Base-by-base conservation (phyloP, 2,888 invertebrate genomes). In the Epiperipatus broadwayi region DNA sequence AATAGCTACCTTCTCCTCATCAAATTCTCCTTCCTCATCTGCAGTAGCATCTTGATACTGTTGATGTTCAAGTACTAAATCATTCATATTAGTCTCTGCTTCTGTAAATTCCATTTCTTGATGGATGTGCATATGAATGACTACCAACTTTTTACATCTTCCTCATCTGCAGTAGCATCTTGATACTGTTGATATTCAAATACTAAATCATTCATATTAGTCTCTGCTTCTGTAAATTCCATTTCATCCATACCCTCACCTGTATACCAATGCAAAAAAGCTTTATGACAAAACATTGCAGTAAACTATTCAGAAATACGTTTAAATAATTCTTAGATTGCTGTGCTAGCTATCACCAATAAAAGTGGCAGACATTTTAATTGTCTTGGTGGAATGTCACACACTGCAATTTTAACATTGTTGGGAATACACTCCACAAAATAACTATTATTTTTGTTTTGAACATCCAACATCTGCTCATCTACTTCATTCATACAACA, bases 101-200 rank as follows among this genome's bases (percentile, higher is more conserved):
- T 64, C 64, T 21, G 62, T 63, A 54, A 63, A 63, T 48, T 63
- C 63, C 61, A 63, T 64, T n/a, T n/a, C n/a, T n/a, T n/a, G n/a
- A n/a, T n/a, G n/a, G n/a, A n/a, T n/a, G n/a, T n/a, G n/a, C n/a
- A n/a, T n/a, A n/a, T n/a, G n/a, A n/a, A n/a, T n/a, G n/a, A n/a
- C n/a, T n/a, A n/a, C n/a, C n/a, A n/a, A n/a, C n/a, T n/a, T n/a
- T n/a, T n/a, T n/a, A n/a, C 2, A n/a, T 16, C 35, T 16, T 35
- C 35, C 7, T 35, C 21, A 8, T 35, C 35, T 12, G 35, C 35
- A 5, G 35, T 21, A 2, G 35, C 35, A 10, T 35, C 35, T 16
- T 35, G 35, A 16, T 35, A 35, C 21, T 38, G n/a, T n/a, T n/a
- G n/a, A n/a, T n/a, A n/a, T n/a, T n/a, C n/a, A n/a, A n/a, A n/a